Percentiles rank a stretch among this genome's conserved stretches.
phyloP scores from a whole-genome alignment of 2,113 vertebrate genomes.

The Hemicordylus capensis region DNA sequence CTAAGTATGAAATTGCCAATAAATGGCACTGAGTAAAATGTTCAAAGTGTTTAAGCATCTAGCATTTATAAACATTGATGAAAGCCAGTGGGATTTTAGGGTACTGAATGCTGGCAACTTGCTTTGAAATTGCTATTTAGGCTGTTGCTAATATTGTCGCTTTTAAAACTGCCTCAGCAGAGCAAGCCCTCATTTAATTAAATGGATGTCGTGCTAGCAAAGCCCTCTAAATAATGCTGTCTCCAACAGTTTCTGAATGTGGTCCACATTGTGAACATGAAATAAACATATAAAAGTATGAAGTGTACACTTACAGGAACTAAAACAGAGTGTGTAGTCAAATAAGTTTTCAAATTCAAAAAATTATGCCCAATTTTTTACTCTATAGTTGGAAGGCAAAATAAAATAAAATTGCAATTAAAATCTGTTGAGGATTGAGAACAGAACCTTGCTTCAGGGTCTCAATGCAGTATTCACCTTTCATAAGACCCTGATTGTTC shows the following conservation, averaged over 20 bases:
- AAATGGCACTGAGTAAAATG: neutral
- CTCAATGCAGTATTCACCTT: neutral
- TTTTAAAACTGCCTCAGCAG: neutral
- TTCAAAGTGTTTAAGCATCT: neutral
- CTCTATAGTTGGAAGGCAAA: neutral
- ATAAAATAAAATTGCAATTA: neutral
- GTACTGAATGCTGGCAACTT: neutral
- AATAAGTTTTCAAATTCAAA: neutral
- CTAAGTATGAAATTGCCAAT: constrained; percentile 14
- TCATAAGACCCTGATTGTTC: neutral
- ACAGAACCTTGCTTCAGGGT: neutral
- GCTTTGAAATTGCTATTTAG: constrained; percentile 3
- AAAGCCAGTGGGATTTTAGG: neutral
- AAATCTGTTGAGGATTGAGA: neutral
- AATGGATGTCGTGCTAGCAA: neutral
- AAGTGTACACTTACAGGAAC: neutral
- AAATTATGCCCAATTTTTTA: no score
- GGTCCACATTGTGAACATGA: neutral
- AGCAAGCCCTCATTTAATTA: neutral
- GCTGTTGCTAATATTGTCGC: neutral
- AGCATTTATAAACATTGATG: neutral
- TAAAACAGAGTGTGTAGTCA: neutral
- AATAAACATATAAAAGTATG: neutral
- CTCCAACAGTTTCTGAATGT: neutral
- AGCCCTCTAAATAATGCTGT: neutral